Evolutionary conservation across 1,140 invertebrate species (phyloP), one percentile per base, ranked within the genome.

Genomic region (Leguminivora glycinivorella): DNA sequence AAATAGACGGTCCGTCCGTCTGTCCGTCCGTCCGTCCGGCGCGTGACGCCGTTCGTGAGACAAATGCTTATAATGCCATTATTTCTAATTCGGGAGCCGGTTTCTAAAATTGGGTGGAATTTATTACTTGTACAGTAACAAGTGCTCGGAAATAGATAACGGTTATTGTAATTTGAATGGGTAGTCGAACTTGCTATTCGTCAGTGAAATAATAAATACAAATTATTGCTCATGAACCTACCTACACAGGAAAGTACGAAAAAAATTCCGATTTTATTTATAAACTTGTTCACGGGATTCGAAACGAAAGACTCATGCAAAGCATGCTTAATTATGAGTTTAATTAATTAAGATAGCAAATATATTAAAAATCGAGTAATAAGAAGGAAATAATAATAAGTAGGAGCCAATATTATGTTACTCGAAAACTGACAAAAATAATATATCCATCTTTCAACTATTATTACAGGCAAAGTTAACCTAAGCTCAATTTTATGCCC

Each of bases 1-100:
- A 85, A 90, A 89, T 88, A 80, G 78, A 72, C 70, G 72, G 71
- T 69, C 56, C 56, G 68, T 43, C 34, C 66, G 38, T 17, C 40
- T 66, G 75, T 72, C 71, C 72, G 78, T 69, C 72, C 78, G 71
- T 77, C 73, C 74, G 79, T 73, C 74, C 75, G 77, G 75, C 73
- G 83, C 78, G 75, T 75, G 72, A 74, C 68, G 40, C 26, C 58
- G n/a, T 63, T 26, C 58, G 58, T 63, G 58, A 63, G n/a, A 10
- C 58, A 31, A 63, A 63, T 63, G 58, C 25, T 31, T 63, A 63
- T 34, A 63, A 63, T 34, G 34, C n/a, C 7, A 63, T 63, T 63
- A 63, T 63, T 19, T 63, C 58, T 31, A 29, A 63, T 63, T 34
- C 26, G 58, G 29, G 34, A 22, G 22, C 6, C 19, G 19, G 17